Percentiles rank a stretch among this genome's conserved stretches.
Conservation (phyloP, 2,113 vertebrate genomes). For the Pseudolaguvia tuberculata region DNA sequence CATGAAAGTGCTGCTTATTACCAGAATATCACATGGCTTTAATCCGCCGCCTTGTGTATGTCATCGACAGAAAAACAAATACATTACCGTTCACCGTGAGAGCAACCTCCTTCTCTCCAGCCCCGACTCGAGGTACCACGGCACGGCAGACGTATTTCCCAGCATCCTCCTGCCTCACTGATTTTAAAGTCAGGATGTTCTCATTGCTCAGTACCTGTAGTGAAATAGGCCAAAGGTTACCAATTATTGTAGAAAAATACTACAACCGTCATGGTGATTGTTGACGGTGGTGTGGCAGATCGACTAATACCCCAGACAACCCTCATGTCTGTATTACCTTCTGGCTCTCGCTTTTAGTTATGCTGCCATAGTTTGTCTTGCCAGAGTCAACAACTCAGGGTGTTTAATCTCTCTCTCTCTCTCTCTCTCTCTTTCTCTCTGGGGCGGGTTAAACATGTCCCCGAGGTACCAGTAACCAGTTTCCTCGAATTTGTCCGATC, state of each 20-base stretch:
- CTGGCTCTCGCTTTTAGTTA: no score
- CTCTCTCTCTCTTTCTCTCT: rapidly evolving
- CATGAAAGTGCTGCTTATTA: slow-evolving; percentile 8
- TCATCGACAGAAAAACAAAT: not conserved
- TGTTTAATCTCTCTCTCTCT: no score
- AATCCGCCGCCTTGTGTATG: not conserved
- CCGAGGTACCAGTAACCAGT: no score
- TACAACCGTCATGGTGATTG: not conserved
- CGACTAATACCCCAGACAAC: no score
- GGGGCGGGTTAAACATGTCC: no score
- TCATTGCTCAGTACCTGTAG: slow-evolving; percentile 93
- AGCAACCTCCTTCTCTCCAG: slow-evolving; percentile 87
- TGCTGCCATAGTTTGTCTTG: no score
- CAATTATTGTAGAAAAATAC: slow-evolving; percentile 24
- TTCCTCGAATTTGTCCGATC: no score
- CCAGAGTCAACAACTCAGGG: no score
- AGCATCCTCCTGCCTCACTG: slow-evolving; percentile 91
- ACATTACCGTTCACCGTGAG: slow-evolving; percentile 95
- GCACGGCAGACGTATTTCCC: slow-evolving; percentile 95
- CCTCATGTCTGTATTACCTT: no score
- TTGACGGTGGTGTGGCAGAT: no score
- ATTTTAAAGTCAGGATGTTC: slow-evolving; percentile 87
- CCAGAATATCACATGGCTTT: slow-evolving; percentile 14
- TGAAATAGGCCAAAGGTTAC: slow-evolving; percentile 37
- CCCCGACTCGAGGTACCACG: slow-evolving; percentile 90